These are phyloP conservation scores for Tridacna gigas DNA, from an alignment of 2,888 invertebrate species.

Conservation along the genomic window DNA sequence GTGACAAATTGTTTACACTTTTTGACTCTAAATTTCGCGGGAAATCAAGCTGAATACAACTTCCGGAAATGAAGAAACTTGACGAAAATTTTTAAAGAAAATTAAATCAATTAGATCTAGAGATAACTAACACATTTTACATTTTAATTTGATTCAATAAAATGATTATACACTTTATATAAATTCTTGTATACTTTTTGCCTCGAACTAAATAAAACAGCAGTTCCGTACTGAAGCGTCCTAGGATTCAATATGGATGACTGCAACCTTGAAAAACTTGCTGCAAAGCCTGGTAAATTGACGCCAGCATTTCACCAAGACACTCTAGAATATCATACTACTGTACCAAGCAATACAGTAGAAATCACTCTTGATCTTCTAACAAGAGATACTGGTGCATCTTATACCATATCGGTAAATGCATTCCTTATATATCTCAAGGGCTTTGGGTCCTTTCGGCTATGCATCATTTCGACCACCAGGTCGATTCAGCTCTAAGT, in stretches of 20 bases:
- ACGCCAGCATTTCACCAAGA: slow-evolving; percentile 80
- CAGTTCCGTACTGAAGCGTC: slow-evolving; percentile 75
- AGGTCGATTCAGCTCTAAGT: background rate
- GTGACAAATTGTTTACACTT: background rate
- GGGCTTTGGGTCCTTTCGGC: background rate
- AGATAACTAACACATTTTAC: too few species aligned
- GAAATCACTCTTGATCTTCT: slow-evolving; percentile 79
- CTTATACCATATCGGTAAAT: slow-evolving; percentile 80
- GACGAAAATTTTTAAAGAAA: background rate
- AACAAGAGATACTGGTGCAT: slow-evolving; percentile 83
- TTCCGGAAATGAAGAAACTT: background rate
- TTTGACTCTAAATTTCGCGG: slow-evolving; percentile 23
- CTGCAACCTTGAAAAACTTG: slow-evolving; percentile 82
- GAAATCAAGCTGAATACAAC: background rate
- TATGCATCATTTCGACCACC: background rate
- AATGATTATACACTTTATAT: too few species aligned
- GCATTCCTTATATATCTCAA: background rate
- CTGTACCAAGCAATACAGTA: slow-evolving; percentile 79
- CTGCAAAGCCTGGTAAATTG: slow-evolving; percentile 82
- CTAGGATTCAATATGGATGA: slow-evolving; percentile 84
- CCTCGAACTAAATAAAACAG: background rate
- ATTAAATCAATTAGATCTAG: too few species aligned
- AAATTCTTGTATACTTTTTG: too few species aligned
- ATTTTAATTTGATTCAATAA: too few species aligned
- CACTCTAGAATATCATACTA: slow-evolving; percentile 79